Evolutionary conservation across 2,113 vertebrate species (phyloP), one percentile per base, ranked within the genome.

Genomic region (Semicossyphus pulcher): DNA sequence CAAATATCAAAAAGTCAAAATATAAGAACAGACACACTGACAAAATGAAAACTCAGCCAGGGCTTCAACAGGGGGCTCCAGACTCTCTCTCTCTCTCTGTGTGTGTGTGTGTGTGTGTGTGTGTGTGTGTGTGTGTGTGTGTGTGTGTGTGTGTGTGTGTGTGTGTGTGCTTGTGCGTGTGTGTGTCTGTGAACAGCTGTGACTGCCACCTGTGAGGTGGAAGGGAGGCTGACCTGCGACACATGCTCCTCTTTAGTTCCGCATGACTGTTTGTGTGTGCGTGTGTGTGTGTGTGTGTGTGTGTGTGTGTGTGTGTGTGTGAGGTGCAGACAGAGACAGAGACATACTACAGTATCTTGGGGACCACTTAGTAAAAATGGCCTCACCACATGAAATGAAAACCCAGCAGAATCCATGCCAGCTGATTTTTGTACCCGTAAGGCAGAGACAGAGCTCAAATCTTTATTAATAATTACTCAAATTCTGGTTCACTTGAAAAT

Each of bases 191-290:
- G 66, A 85, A 88, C 88, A 90, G 83, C 82, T 90, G 88, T 83
- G 80, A 42, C 53, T 68, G 74, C 77, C 89, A 88, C 87, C 84
- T 85, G 85, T 73, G 78, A 82, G 86, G 87, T 73, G 72, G 80
- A 76, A 65, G 52, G 45, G 34, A 76, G 47, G 41, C 78, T 87
- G 88, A 92, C 88, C 88, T 86, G 78, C 12, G 77, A 90, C 83
- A 86, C 89, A 88, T 80, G 78, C 74, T 84, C 78, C 77, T 85
- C 83, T 88, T 93, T 84, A 85, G 83, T 88, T 90, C 69, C 80
- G 68, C 81, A 80, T 71, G 66, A 69, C 64, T 72, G 69, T 49
- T 47, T 64, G 58, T 41, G 62, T 58, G 57, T 71, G 39, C 56
- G 32, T 53, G 57, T 58, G 42, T 48, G 65, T 61, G 28, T 57